Conservation (phyloP, 2,888 invertebrate genomes). For the Hyppa rectilinea region DNA sequence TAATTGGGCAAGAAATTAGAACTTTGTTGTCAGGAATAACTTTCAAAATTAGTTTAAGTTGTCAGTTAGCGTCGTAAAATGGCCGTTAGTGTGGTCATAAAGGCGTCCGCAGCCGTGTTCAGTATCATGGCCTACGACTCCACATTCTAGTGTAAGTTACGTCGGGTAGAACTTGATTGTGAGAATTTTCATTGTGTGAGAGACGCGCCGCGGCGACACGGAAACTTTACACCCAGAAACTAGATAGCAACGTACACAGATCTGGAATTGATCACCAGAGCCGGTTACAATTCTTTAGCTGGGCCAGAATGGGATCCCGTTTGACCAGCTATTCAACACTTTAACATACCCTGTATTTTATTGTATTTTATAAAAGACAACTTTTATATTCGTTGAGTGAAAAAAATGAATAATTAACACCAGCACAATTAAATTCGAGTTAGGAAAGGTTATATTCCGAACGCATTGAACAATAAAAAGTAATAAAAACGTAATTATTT, state of each 20-base stretch:
- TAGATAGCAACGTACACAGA: conserved; percentile 73
- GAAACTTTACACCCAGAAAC: conserved; percentile 85
- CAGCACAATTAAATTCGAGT: conserved; percentile 74
- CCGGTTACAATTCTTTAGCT: conserved; percentile 70
- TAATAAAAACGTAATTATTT: conserved; percentile 56
- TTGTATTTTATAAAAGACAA: conserved; percentile 12
- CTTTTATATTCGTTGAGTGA: conserved; percentile 52
- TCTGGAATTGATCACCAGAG: conserved; percentile 77
- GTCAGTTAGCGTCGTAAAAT: conserved; percentile 61
- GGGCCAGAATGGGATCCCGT: conserved; percentile 63
- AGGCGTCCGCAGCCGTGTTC: conserved; percentile 50
- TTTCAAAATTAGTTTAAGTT: conserved; percentile 61
- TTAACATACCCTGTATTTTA: conserved; percentile 20
- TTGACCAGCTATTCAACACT: conserved; percentile 67
- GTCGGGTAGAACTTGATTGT: conserved; percentile 74
- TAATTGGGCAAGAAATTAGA: conserved; percentile 58
- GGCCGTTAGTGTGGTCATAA: conserved; percentile 56
- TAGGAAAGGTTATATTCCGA: conserved; percentile 67
- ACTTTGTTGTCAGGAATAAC: conserved; percentile 53
- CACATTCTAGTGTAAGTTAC: conserved; percentile 74
- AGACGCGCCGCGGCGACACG: conserved; percentile 72
- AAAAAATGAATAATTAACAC: conserved; percentile 79
- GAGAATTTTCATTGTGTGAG: conserved; percentile 75
- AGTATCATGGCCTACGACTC: conserved; percentile 55
- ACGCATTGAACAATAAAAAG: conserved; percentile 56